phyloP scores from a whole-genome alignment of 1,140 invertebrate genomes.

The Geopemphigus sp. region DNA sequence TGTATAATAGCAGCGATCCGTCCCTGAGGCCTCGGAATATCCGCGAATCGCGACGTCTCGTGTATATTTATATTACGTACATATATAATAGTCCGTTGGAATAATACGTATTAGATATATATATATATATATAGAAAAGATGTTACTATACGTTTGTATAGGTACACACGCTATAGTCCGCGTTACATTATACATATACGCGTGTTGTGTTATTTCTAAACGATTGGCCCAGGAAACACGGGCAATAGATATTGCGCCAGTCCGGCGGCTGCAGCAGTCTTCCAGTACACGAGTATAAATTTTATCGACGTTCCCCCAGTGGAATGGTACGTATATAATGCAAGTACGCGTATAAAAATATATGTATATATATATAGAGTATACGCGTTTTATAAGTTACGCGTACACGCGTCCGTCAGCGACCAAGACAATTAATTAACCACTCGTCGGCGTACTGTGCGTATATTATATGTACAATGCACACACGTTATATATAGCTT shows the following conservation, averaged over 20 bases:
- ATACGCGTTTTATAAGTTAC: too few species aligned
- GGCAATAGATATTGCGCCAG: not conserved
- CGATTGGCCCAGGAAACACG: not conserved
- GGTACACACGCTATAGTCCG: not conserved
- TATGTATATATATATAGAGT: too few species aligned
- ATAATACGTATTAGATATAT: too few species aligned
- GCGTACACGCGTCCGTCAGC: not conserved
- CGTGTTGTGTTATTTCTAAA: constrained; percentile 11
- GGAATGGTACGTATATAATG: not conserved
- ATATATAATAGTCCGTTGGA: not conserved
- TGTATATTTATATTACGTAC: too few species aligned
- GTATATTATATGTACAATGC: not conserved
- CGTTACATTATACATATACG: too few species aligned
- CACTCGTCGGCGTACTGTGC: not conserved
- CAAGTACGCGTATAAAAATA: not conserved
- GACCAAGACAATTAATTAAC: constrained; percentile 33
- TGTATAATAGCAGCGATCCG: not conserved
- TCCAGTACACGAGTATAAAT: constrained; percentile 4
- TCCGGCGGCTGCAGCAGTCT: not conserved
- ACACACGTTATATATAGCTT: not conserved
- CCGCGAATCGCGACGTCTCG: not conserved
- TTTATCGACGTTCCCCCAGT: not conserved
- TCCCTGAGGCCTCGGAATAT: not conserved
- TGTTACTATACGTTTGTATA: not conserved
- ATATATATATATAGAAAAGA: not conserved